Base-by-base conservation (phyloP, 2,113 vertebrate species). In the Coreoperca whiteheadi region DNA sequence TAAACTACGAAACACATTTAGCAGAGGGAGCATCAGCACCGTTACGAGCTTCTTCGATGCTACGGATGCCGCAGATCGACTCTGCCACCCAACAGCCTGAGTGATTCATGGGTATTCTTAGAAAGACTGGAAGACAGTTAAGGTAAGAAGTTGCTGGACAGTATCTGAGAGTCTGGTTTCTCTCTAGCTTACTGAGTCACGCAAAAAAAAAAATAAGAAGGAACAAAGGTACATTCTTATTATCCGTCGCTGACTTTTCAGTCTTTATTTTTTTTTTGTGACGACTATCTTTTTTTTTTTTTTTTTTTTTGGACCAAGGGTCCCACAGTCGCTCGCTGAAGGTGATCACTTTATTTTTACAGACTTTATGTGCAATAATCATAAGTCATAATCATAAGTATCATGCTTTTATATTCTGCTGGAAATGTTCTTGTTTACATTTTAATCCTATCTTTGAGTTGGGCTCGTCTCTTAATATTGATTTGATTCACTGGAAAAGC, bases 341-440 rank as follows among this genome's bases (percentile, higher is more conserved):
- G 59, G 66, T 80, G 30, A 68, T 76, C 0, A 67, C 71, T 87
- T 90, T 70, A 82, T 76, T 76, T 34, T 34, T 34, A 34, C 32
- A 34, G 74, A 78, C 63, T 82, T 79, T 63, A 91, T 87, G 93
- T 94, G 93, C 93, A 94, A 94, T 94, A 89, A 88, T 91, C 65
- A 56, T 56, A 64, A 59, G n/a, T n/a, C n/a, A n/a, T n/a, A n/a
- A n/a, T n/a, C 41, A 60, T 79, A 34, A 77, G 60, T 54, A 57
- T 79, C 34, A 77, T 79, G 57, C 69, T 88, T n/a, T 88, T 75
- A 66, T 74, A 53, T 81, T 81, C 71, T 84, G 60, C 71, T 79
- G 75, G 34, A 82, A 18, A 64, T 73, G 75, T 50, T 87, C 54
- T 80, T 80, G 88, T 94, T 92, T 92, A 92, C 91, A 86, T 82